Base-by-base conservation (phyloP, 2,797 vertebrate species). In the Acanthornis magna region DNA sequence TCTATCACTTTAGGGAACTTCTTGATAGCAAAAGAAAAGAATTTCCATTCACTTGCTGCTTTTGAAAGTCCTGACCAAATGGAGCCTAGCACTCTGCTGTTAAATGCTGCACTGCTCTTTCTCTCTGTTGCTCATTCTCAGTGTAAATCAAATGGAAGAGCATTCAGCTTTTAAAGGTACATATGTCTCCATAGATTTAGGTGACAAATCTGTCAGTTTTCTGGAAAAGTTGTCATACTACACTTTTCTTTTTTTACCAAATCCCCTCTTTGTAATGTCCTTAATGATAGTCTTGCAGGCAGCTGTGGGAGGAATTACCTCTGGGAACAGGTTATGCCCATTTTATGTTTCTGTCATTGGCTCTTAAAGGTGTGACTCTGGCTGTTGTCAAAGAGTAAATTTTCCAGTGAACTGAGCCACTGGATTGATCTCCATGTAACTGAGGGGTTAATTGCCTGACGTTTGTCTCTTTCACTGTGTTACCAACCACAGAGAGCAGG, bases 1-100 rank as follows among this genome's bases (percentile, higher is more conserved):
- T 87, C 15, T 85, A 10, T 63, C 61, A 55, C 65, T 87, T 96
- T n/a, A 85, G 36, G 48, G 47, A 75, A 40, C 53, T 82, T 7
- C 63, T 45, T 61, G 42, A 57, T 61, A 85, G 60, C 25, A 74
- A 78, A 91, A 85, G 79, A 71, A 54, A 83, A 74, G 38, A 82
- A 18, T 89, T 91, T 53, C 55, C 26, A 47, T 91, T 85, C 20
- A 61, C 30, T 74, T 85, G 2, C 15, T 91, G 8, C 15, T n/a
- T 91, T 93, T 89, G 34, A 92, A 95, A 74, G 45, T 72, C 57
- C 36, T 80, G 36, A 72, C 68, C 20, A 57, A 94, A 85, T 68
- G 38, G 14, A 89, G 23, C 22, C 68, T 71, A 76, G 34, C 38
- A 55, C 51, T 92, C 42, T 73, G 32, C 65, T 87, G 30, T 91